A percentile compares a stretch with the other conserved stretches of the same genome.
phyloP scores from a whole-genome alignment of 1,140 invertebrate genomes.

The Asbolus verrucosus region DNA sequence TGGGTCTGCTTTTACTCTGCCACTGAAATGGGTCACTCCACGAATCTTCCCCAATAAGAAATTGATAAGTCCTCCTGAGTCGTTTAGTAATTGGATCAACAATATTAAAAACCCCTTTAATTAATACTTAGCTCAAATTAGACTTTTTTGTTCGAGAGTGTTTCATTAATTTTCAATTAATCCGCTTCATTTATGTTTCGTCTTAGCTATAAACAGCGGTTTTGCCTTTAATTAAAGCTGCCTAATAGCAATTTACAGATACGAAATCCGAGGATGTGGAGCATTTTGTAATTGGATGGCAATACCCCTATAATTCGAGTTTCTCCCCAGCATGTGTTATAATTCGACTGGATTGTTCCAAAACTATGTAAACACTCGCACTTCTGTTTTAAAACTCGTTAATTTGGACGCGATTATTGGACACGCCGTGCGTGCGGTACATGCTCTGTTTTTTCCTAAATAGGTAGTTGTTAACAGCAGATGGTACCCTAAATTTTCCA shows the following conservation, averaged over 20 bases:
- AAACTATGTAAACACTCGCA: conserved; percentile 30
- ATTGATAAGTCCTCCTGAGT: neutral
- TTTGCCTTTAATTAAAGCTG: conserved; percentile 50
- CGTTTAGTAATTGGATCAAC: neutral
- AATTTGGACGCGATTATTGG: neutral
- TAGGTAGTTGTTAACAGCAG: no score
- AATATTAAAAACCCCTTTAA: conserved; percentile 36
- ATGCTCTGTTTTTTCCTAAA: no score
- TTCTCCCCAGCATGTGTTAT: conserved; percentile 34
- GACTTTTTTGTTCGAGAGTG: conserved; percentile 22
- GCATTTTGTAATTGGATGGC: conserved; percentile 35
- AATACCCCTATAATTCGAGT: conserved; percentile 36
- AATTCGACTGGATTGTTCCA: conserved; percentile 32
- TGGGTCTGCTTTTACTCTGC: no score
- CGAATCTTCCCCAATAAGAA: no score
- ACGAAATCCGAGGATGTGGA: conserved; percentile 40
- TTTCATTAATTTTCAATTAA: conserved; percentile 52
- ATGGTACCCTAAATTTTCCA: no score
- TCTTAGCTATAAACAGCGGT: conserved; percentile 47
- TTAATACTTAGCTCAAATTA: conserved; percentile 16
- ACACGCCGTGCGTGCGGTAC: conserved; percentile 10
- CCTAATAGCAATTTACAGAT: conserved; percentile 50
- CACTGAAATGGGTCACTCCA: no score
- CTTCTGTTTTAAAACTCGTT: conserved; percentile 7
- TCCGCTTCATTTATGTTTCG: conserved; percentile 40